Base-by-base conservation (phyloP, 1,140 invertebrate species). In the Meloidogyne floridensis region DNA sequence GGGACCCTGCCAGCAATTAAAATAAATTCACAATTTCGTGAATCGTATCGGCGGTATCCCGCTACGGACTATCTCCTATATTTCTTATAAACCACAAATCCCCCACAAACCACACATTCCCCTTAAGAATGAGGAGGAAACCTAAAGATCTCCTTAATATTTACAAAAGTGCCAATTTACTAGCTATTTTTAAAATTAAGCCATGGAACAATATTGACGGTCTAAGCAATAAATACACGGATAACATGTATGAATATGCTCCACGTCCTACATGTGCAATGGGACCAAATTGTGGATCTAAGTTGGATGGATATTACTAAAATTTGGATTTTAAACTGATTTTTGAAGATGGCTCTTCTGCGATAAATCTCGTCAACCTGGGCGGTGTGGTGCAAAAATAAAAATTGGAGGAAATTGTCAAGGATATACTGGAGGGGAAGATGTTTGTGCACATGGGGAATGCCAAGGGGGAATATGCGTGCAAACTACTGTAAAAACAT, bases 181-280 rank as follows among this genome's bases (percentile, higher is more conserved):
- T n/a, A n/a, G n/a, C n/a, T n/a, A n/a, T n/a, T n/a, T n/a, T n/a
- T n/a, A 59, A 59, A 59, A 13, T 59, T 59, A 47, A 79, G 77
- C 77, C 77, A 2, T 79, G 77, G 77, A 42, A 71, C 47, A 79
- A 79, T 20, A 53, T 75, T 79, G 81, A 77, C 86, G 87, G 87
- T 11, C 83, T 89, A 13, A 89, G 87, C 13, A 89, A 90, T 77
- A 77, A 80, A 4, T 89, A 90, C 84, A 88, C 88, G 15, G 88
- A 89, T 72, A 89, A 89, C 56, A 59, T 89, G 80, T 89, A 85
- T 71, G 77, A 82, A 70, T 89, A 86, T 73, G 88, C 85, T 42
- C 86, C 88, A 18, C 71, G 43, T 47, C 43, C 43, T 3, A 47
- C 43, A 2, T 47, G 43, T 6, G 43, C 43, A 47, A 6, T 6